Base-by-base conservation (phyloP, 2,888 invertebrate species). In the Campopleginae sp. region DNA sequence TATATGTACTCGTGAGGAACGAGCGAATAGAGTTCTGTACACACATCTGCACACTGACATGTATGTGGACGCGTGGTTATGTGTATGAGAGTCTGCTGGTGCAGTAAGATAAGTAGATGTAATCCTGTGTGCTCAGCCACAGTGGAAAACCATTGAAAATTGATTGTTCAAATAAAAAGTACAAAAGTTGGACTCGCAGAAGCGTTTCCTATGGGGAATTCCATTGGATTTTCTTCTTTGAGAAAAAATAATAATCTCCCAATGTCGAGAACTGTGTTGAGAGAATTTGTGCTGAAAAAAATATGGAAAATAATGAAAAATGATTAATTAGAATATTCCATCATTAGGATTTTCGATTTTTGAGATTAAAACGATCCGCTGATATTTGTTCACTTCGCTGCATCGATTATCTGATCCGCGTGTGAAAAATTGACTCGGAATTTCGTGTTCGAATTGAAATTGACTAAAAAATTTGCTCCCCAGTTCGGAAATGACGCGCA, bases 121-220 rank as follows among this genome's bases (percentile, higher is more conserved):
- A 46, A 68, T 51, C 74, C 61, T 68, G 71, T 78, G 38, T 80
- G 74, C 61, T 77, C 74, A 81, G 81, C 61, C 81, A 68, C 70
- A 51, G 63, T 58, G 74, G 63, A 81, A 75, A 75, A 82, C 63
- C 81, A 82, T 82, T 75, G 80, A 82, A 87, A 87, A 87, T 87
- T 87, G 87, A 87, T 87, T 86, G 80, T 85, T 79, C 71, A 82
- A 27, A 77, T 38, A 72, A 42, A 75, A 27, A 27, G 54, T 42
- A 44, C 27, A 33, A 68, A 68, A 44, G 66, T 48, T 27, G 44
- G 54, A 42, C 23, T 74, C 4, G 65, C 42, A 44, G 33, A 54
- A 3, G 12, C 19, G 6, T 38, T n/a, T n/a, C 46, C 27, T 71
- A 71, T 19, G 51, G 71, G 46, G 33, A 51, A 38, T 71, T 71